These are phyloP conservation scores for Cranoglanis bouderius DNA, from an alignment of 2,113 vertebrate species.

Conservation along the genomic window DNA sequence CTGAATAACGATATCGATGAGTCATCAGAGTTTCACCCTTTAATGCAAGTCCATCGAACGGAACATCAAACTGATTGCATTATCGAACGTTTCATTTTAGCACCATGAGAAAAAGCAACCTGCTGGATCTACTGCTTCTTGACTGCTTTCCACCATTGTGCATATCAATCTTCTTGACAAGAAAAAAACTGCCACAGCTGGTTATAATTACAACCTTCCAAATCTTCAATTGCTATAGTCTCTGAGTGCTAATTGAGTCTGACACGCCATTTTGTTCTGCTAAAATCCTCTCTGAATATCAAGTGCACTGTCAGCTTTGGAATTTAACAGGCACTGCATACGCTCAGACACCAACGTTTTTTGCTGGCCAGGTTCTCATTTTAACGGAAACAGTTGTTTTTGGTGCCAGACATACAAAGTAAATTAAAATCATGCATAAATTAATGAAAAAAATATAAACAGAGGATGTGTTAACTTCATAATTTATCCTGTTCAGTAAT, in stretches of 20 bases:
- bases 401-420: constrained; percentile 16
- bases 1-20: neutral
- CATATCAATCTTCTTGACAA: constrained; percentile 34
- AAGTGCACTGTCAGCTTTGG: constrained; percentile 43
- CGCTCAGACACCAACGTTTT: constrained; percentile 1
- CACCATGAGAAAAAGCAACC: constrained; percentile 15
- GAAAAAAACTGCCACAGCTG: constrained; percentile 41
- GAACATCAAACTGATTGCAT: constrained; percentile 23
- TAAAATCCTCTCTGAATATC: constrained; percentile 51
- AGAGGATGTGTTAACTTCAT: neutral
- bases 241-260: constrained; percentile 52
- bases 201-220: constrained; percentile 54
- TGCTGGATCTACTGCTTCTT: constrained; percentile 19
- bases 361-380: neutral
- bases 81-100: constrained; percentile 20
- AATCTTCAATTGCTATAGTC: constrained; percentile 46
- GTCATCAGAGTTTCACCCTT: constrained; percentile 6
- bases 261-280: constrained; percentile 49
- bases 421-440: neutral
- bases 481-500: neutral
- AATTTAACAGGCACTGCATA: constrained; percentile 35
- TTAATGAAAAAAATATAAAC: neutral
- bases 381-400: neutral
- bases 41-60: neutral
- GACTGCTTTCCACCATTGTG: constrained; percentile 24